These are phyloP conservation scores for Beroe forskalii DNA, from an alignment of 37 sponge, comb jelly and placozoan genomes.

Conservation along the genomic window DNA sequence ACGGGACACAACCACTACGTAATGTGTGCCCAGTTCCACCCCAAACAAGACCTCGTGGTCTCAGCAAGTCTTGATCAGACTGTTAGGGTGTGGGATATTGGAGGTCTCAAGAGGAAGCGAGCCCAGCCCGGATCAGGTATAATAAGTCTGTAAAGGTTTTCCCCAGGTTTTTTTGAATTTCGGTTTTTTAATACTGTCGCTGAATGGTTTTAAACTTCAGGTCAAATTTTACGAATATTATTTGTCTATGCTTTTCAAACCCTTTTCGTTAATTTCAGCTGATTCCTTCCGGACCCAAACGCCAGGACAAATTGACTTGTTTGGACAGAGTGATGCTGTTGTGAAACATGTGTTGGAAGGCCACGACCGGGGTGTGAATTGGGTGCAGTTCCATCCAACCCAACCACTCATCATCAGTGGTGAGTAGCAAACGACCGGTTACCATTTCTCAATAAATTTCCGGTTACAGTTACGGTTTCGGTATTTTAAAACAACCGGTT, in stretches of 20 bases:
- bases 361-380: constrained; percentile 98
- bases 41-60: constrained; percentile 92
- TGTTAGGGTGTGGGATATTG: constrained; percentile 95
- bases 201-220: no score
- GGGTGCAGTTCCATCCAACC: constrained; percentile 94
- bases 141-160: no score
- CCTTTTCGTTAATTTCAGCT: no score
- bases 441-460: no score
- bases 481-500: no score
- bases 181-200: no score
- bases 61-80: constrained; percentile 96
- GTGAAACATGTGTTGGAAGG: constrained; percentile 96
- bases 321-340: constrained; percentile 88
- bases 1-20: constrained; percentile 99
- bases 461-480: no score
- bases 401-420: constrained; percentile 82
- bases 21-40: constrained; percentile 99
- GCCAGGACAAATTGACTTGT: constrained; percentile 79
- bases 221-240: no score
- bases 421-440: no score
- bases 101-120: constrained; percentile 89
- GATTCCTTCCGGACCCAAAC: constrained; percentile 54
- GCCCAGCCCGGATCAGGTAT: constrained; percentile 80
- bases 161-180: no score
- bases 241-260: no score